These are phyloP conservation scores for Oreochromis tanganicae DNA, from an alignment of 2,113 vertebrate genomes.

Conservation along the genomic window DNA sequence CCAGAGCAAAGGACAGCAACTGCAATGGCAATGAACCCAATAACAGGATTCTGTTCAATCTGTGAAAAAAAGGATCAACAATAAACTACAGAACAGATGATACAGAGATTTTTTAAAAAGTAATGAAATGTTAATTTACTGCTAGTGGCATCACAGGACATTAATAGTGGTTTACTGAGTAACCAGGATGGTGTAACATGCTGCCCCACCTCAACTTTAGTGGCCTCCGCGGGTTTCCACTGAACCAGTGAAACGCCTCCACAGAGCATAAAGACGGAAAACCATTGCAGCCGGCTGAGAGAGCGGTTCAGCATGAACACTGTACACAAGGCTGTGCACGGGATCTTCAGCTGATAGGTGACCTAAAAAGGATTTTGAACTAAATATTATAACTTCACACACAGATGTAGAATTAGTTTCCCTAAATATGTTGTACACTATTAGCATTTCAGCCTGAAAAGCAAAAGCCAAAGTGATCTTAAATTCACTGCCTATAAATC, in stretches of 20 bases:
- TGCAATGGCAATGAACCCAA: constrained; percentile 85
- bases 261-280: constrained; percentile 91
- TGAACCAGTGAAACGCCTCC: constrained; percentile 89
- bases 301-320: constrained; percentile 91
- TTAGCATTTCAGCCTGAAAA: not conserved
- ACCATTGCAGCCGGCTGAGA: constrained; percentile 90
- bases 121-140: not conserved
- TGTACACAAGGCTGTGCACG: constrained; percentile 91
- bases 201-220: constrained; percentile 82
- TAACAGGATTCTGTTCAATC: constrained; percentile 87
- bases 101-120: not conserved
- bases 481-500: not conserved
- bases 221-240: constrained; percentile 85
- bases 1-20: constrained; percentile 93
- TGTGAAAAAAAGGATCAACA: constrained; percentile 32
- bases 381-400: not conserved
- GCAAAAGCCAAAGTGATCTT: not conserved
- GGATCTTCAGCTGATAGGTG: constrained; percentile 97
- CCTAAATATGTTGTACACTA: not conserved
- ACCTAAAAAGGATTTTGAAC: constrained; percentile 70
- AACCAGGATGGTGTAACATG: not conserved
- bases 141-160: not conserved
- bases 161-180: not conserved
- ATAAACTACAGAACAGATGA: not conserved
- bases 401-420: not conserved